These are phyloP conservation scores for Suncus etruscus DNA, from an alignment of 2,113 vertebrate species.

Conservation along the genomic window DNA sequence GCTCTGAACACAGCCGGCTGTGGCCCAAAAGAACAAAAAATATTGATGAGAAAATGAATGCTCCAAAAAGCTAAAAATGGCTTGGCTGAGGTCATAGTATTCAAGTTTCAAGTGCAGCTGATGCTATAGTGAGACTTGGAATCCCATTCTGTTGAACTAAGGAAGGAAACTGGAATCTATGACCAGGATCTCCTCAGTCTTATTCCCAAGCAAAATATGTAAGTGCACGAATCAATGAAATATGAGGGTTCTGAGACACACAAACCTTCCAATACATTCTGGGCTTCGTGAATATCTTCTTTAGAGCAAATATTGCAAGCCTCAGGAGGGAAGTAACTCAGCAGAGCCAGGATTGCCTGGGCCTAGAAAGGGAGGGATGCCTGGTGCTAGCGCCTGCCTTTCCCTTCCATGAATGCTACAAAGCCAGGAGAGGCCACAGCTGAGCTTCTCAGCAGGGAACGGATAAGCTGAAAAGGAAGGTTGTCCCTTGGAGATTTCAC, in stretches of 20 bases:
- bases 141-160: not conserved
- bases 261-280: not conserved
- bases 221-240: not conserved
- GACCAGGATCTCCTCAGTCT: not conserved
- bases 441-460: not conserved
- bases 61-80: not conserved
- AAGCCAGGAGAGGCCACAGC: not conserved
- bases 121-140: not conserved
- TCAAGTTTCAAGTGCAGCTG: constrained; percentile 20
- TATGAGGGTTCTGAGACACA: not conserved
- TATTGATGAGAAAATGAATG: not conserved
- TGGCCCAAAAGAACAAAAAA: too few relatives aligned
- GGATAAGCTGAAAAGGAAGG: not conserved
- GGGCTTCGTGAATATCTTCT: constrained; percentile 18
- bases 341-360: not conserved
- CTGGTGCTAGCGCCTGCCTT: not conserved
- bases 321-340: not conserved
- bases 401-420: not conserved
- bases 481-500: not conserved
- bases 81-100: constrained; percentile 11
- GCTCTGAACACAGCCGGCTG: too few relatives aligned
- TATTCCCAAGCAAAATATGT: constrained; percentile 28
- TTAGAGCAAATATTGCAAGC: not conserved
- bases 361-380: not conserved
- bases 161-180: not conserved